Conservation (phyloP, 2,888 invertebrate species). For the Schizaphis graminum region DNA sequence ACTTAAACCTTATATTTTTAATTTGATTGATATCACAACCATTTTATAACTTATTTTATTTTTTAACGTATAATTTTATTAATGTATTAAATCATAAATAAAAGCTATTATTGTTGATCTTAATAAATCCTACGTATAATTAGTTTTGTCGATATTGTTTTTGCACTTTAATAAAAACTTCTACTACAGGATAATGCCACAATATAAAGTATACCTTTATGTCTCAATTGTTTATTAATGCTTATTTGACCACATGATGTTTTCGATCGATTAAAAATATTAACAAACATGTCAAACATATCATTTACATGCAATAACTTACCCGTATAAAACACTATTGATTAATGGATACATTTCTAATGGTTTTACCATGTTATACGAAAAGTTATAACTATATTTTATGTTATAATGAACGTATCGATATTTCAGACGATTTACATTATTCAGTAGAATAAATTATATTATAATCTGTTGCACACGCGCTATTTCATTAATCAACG, state of each 20-base stretch:
- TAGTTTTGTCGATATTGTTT: not conserved
- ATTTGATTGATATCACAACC: not conserved
- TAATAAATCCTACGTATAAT: not conserved
- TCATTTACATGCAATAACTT: slow-evolving; percentile 26
- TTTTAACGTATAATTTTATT: not conserved
- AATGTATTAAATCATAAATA: not conserved
- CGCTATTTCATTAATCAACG: slow-evolving; percentile 45
- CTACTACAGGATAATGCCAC: not conserved
- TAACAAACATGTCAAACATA: slow-evolving; percentile 37
- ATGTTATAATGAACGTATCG: not conserved
- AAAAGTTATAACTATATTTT: slow-evolving; percentile 15
- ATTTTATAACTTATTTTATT: not conserved
- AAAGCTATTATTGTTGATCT: not conserved
- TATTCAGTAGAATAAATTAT: slow-evolving; percentile 35
- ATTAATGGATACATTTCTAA: slow-evolving; percentile 41
- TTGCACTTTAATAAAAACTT: not conserved
- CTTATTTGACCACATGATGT: slow-evolving; percentile 28
- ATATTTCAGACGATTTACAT: slow-evolving; percentile 39
- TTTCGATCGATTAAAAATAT: slow-evolving; percentile 39
- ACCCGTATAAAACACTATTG: slow-evolving; percentile 20
- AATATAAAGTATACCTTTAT: not conserved
- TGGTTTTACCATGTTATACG: slow-evolving; percentile 20
- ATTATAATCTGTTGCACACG: slow-evolving; percentile 18
- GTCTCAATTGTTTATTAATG: not conserved
- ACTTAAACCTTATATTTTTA: not conserved